phyloP scores from a whole-genome alignment of 2,888 invertebrate species.

The Pseudanteris insignis region DNA sequence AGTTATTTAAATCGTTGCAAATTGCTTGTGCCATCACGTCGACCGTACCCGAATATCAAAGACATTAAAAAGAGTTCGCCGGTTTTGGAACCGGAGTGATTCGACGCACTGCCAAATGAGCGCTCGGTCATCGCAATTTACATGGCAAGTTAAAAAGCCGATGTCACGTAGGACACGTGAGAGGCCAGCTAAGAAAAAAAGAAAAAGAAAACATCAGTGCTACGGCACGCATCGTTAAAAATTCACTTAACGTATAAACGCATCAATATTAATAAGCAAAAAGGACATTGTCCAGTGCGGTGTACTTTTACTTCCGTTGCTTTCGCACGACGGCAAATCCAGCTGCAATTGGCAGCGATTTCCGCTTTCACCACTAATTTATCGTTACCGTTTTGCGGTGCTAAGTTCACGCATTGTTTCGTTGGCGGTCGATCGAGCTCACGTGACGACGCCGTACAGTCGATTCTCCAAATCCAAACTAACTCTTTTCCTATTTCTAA shows the following conservation, averaged over 20 bases:
- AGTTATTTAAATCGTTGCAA: too few relatives aligned
- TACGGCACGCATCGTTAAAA: constrained; percentile 40
- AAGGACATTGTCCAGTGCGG: constrained; percentile 39
- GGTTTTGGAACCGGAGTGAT: too few relatives aligned
- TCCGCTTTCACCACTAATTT: constrained; percentile 42
- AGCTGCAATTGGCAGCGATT: constrained; percentile 27
- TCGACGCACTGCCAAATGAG: constrained; percentile 10
- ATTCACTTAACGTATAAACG: constrained; percentile 35
- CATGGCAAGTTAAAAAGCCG: constrained; percentile 25
- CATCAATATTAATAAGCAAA: constrained; percentile 46
- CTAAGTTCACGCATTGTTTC: background rate
- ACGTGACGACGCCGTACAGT: background rate
- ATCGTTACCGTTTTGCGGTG: constrained; percentile 1
- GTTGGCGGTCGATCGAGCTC: background rate
- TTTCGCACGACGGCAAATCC: constrained; percentile 28
- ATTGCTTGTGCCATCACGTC: too few relatives aligned
- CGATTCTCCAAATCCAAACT: constrained; percentile 7
- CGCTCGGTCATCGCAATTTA: constrained; percentile 16
- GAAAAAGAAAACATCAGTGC: constrained; percentile 19
- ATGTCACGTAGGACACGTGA: constrained; percentile 42
- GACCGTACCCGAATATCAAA: too few relatives aligned
- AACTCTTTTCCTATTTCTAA: too few relatives aligned
- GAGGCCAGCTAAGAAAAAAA: constrained; percentile 22
- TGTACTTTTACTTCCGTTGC: constrained; percentile 45
- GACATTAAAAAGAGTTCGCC: constrained; percentile 9